Evolutionary conservation across 2,113 vertebrate genomes (phyloP).

Genomic region (Brachyistius frenatus): DNA sequence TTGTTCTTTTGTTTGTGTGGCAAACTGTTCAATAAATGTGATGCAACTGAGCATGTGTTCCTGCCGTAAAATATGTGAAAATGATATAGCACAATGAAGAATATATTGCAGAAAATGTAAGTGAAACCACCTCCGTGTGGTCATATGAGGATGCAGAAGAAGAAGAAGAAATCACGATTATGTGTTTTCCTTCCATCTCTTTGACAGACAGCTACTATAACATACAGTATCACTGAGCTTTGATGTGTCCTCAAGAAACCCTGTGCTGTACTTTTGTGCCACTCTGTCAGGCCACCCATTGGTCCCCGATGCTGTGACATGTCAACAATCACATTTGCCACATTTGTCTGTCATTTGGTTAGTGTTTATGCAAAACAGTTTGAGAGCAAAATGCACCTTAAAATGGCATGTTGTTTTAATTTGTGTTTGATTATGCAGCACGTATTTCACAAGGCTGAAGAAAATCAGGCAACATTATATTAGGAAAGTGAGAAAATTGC

Average conservation of each 20-base stretch:
- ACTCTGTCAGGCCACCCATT: constrained; percentile 32
- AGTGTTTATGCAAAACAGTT: constrained; percentile 3
- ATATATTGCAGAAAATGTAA: too few species aligned
- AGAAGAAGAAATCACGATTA: not conserved
- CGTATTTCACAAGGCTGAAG: not conserved
- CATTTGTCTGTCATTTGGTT: constrained; percentile 25
- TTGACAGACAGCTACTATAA: constrained; percentile 11
- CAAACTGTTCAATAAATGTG: not conserved
- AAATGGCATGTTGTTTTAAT: not conserved
- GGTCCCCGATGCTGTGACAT: constrained; percentile 14
- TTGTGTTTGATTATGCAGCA: not conserved
- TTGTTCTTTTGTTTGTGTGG: not conserved
- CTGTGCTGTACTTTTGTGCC: constrained; percentile 46
- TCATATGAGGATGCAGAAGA: not conserved
- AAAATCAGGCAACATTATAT: constrained; percentile 8
- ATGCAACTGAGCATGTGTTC: too few species aligned
- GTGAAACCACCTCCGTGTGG: too few species aligned
- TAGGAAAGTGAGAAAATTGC: constrained; percentile 20
- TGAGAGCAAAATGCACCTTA: not conserved
- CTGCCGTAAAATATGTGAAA: too few species aligned
- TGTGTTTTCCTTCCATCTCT: not conserved
- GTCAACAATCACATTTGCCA: constrained; percentile 14
- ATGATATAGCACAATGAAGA: too few species aligned
- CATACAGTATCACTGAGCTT: constrained; percentile 22
- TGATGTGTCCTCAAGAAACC: constrained; percentile 31